These are phyloP conservation scores for Oscheius sp. DNA, from an alignment of 2,888 invertebrate species.

Conservation along the genomic window DNA sequence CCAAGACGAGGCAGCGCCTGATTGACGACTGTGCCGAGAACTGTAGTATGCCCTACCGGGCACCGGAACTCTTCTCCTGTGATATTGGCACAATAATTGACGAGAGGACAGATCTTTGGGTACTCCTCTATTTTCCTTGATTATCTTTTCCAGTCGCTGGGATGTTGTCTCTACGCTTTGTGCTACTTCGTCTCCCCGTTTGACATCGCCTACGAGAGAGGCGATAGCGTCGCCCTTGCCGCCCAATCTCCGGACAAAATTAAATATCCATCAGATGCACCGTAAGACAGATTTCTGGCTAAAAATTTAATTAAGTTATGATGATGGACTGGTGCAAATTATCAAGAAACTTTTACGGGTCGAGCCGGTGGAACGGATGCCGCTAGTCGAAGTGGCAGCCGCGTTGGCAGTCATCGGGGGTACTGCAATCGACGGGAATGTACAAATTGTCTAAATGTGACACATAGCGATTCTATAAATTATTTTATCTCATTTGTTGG, in stretches of 20 bases:
- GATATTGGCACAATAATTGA: slow-evolving; percentile 85
- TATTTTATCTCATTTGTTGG: no score
- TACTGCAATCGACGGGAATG: background rate
- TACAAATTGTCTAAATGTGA: slow-evolving; percentile 1
- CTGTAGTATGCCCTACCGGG: slow-evolving; percentile 88
- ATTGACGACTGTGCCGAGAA: slow-evolving; percentile 86
- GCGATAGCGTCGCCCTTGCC: slow-evolving; percentile 88
- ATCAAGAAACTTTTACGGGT: slow-evolving; percentile 42
- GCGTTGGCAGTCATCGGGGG: no score
- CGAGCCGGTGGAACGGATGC: slow-evolving; percentile 38
- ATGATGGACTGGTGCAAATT: slow-evolving; percentile 28
- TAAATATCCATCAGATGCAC: slow-evolving; percentile 44
- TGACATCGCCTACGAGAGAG: slow-evolving; percentile 85
- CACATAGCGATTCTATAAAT: background rate
- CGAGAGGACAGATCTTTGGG: slow-evolving; percentile 89
- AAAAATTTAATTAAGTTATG: slow-evolving; percentile 17
- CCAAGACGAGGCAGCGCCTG: slow-evolving; percentile 75
- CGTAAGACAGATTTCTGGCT: slow-evolving; percentile 2
- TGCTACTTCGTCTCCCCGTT: slow-evolving; percentile 88
- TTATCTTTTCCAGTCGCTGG: slow-evolving; percentile 80
- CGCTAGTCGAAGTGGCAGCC: slow-evolving; percentile 29
- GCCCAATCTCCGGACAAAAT: slow-evolving; percentile 75
- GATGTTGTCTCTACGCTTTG: slow-evolving; percentile 86
- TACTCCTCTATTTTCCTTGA: slow-evolving; percentile 73
- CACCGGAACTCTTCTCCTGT: slow-evolving; percentile 88